Percentiles rank a stretch among this genome's conserved stretches.
Conservation (phyloP, 2,113 vertebrate species). For the Meleagris gallopavo region DNA sequence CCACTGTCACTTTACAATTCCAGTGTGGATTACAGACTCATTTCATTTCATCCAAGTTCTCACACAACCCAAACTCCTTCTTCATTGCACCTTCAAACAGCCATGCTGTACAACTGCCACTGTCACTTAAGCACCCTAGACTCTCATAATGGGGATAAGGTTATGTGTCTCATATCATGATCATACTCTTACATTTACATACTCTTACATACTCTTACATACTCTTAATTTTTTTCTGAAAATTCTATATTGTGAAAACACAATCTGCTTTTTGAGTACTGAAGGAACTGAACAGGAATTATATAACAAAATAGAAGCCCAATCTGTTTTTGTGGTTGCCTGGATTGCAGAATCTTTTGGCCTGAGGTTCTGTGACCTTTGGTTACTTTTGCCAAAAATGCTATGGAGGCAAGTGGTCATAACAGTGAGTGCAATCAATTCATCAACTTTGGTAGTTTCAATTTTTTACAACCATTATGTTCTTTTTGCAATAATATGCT, state of each 20-base stretch:
- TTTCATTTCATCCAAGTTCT: conserved; percentile 9
- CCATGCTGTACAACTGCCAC: background rate
- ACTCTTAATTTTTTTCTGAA: background rate
- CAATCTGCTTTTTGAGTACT: background rate
- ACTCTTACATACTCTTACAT: too few species aligned
- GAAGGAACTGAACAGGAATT: background rate
- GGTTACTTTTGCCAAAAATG: background rate
- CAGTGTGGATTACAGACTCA: background rate
- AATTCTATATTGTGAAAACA: background rate
- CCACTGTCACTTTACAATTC: conserved; percentile 21
- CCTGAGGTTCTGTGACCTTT: background rate
- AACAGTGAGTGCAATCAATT: background rate
- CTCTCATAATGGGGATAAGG: background rate
- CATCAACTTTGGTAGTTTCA: background rate
- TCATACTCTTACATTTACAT: too few species aligned
- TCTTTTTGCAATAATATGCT: background rate
- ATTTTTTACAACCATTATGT: background rate
- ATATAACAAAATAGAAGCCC: background rate
- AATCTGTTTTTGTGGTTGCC: background rate
- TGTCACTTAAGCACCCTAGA: background rate
- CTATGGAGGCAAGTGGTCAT: background rate
- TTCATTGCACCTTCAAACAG: background rate
- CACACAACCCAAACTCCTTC: background rate
- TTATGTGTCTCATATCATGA: background rate
- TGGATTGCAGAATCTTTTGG: background rate